Conservation (phyloP, 2,888 invertebrate species). For the Eulithis prunata region DNA sequence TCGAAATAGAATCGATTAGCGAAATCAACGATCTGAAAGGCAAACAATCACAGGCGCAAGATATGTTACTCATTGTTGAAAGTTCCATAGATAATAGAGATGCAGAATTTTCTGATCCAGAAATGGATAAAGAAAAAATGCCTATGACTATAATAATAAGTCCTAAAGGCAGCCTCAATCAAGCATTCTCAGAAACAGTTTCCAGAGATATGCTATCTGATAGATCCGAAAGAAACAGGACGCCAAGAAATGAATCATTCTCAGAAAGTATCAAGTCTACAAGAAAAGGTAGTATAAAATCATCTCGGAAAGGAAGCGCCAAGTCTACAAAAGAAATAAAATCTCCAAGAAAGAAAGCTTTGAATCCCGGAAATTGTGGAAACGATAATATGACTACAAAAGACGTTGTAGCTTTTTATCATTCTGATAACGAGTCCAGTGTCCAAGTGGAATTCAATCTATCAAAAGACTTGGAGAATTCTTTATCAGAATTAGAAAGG, state of each 20-base stretch:
- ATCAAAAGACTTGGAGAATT: slow-evolving; percentile 48
- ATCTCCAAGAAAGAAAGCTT: slow-evolving; percentile 1
- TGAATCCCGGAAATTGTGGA: background rate
- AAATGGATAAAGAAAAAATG: slow-evolving; percentile 35
- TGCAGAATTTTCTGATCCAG: slow-evolving; percentile 34
- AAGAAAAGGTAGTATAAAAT: slow-evolving; percentile 5
- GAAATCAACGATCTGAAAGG: slow-evolving; percentile 49
- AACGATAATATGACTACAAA: slow-evolving; percentile 39
- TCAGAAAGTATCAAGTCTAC: slow-evolving; percentile 11
- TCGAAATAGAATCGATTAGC: slow-evolving; percentile 58
- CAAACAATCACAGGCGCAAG: slow-evolving; percentile 44
- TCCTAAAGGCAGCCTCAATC: slow-evolving; percentile 47
- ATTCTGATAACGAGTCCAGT: slow-evolving; percentile 51
- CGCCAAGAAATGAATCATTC: slow-evolving; percentile 3
- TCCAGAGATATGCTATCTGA: slow-evolving; percentile 5
- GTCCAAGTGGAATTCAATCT: slow-evolving; percentile 50
- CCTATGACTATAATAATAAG: slow-evolving; percentile 63
- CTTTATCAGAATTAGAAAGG: slow-evolving; percentile 46
- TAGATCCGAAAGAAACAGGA: background rate
- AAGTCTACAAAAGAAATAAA: background rate
- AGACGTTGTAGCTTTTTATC: slow-evolving; percentile 56
- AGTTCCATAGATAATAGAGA: slow-evolving; percentile 51
- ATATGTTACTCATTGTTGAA: slow-evolving; percentile 57
- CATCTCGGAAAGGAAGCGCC: background rate
- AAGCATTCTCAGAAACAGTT: background rate